Conservation (phyloP, 1,140 invertebrate species). For the Goniozus legneri region DNA sequence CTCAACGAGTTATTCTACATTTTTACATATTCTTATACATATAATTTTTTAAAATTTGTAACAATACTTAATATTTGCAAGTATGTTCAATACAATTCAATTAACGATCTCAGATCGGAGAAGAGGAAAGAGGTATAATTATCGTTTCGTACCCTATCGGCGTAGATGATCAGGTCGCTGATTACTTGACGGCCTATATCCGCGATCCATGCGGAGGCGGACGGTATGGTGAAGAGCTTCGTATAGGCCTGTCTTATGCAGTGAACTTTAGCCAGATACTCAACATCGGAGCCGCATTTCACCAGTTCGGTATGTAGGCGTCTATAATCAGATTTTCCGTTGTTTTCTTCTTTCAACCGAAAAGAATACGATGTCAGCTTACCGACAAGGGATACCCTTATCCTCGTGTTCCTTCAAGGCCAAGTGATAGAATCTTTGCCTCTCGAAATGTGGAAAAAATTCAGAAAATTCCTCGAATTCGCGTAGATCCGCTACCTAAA, state of each 20-base stretch:
- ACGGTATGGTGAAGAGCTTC: slow-evolving; percentile 67
- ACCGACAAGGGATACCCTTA: slow-evolving; percentile 75
- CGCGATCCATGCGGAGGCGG: slow-evolving; percentile 77
- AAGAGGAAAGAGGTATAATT: slow-evolving; percentile 10
- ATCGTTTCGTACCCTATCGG: slow-evolving; percentile 81
- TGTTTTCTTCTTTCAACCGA: background rate
- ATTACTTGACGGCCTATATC: slow-evolving; percentile 85
- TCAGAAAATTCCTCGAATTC: slow-evolving; percentile 84
- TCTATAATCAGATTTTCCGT: slow-evolving; percentile 41
- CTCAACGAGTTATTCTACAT: too few species aligned
- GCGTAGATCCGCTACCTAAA: slow-evolving; percentile 81
- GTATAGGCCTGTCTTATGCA: slow-evolving; percentile 85
- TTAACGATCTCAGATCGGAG: too few species aligned
- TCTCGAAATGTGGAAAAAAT: slow-evolving; percentile 70
- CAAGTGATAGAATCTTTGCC: slow-evolving; percentile 75
- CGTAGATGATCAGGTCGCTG: slow-evolving; percentile 81
- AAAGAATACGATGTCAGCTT: background rate
- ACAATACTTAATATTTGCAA: too few species aligned
- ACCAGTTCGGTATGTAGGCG: slow-evolving; percentile 81
- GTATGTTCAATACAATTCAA: too few species aligned
- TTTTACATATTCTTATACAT: too few species aligned
- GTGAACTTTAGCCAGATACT: slow-evolving; percentile 92
- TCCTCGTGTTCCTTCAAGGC: slow-evolving; percentile 75
- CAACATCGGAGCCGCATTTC: slow-evolving; percentile 83
- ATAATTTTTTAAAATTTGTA: too few species aligned